phyloP scores from a whole-genome alignment of 2,888 invertebrate genomes.

The Tyria jacobaeae region DNA sequence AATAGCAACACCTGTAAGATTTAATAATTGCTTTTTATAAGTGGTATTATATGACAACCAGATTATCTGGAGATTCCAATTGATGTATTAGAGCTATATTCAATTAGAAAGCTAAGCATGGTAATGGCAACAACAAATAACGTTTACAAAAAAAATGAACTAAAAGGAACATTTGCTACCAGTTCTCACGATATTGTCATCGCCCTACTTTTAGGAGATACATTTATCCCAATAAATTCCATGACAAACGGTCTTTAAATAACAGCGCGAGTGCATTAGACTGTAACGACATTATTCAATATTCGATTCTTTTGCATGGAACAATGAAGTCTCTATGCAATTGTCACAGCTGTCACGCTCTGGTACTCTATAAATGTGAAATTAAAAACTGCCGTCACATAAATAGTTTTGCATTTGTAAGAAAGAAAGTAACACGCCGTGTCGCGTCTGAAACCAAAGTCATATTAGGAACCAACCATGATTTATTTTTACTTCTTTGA shows the following conservation, averaged over 20 bases:
- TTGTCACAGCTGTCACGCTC: slow-evolving; percentile 59
- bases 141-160: neutral
- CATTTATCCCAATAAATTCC: slow-evolving; percentile 57
- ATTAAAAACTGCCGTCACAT: slow-evolving; percentile 25
- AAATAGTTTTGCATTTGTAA: slow-evolving; percentile 2
- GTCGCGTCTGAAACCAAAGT: neutral
- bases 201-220: slow-evolving; percentile 49
- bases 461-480: neutral
- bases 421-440: neutral
- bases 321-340: slow-evolving; percentile 59
- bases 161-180: neutral
- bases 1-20: too few species aligned
- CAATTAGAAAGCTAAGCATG: neutral
- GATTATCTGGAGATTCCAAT: too few species aligned
- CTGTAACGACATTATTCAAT: slow-evolving; percentile 69
- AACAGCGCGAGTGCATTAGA: slow-evolving; percentile 63
- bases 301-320: slow-evolving; percentile 60
- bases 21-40: too few species aligned
- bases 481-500: neutral
- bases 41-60: too few species aligned
- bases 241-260: slow-evolving; percentile 61
- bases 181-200: slow-evolving; percentile 42
- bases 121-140: neutral
- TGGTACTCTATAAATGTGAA: slow-evolving; percentile 47
- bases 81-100: too few species aligned